Evolutionary conservation across 2,797 vertebrate species (phyloP).

Genomic region (Ispidina lecontei): DNA sequence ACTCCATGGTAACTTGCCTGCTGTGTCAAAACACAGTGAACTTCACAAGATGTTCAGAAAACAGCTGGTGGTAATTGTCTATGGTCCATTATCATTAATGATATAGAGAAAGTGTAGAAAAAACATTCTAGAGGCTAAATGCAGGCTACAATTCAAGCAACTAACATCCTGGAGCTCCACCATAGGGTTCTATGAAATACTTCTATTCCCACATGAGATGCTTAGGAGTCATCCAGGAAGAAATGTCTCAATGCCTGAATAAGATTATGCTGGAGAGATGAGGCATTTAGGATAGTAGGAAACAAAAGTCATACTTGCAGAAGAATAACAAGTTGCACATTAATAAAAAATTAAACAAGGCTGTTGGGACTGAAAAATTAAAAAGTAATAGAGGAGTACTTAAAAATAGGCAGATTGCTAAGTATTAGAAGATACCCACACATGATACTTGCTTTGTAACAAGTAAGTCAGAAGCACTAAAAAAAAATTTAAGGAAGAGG

Average conservation of each 20-base stretch:
- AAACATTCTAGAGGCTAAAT: neutral
- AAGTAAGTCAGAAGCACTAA: neutral
- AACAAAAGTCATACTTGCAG: neutral
- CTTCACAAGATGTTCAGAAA: neutral
- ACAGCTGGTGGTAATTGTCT: neutral
- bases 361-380: neutral
- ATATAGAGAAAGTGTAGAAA: neutral
- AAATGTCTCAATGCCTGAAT: neutral
- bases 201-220: neutral
- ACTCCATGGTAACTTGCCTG: neutral
- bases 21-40: neutral
- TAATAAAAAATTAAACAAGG: neutral
- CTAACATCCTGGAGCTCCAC: neutral
- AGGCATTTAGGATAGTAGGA: neutral
- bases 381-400: neutral
- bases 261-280: neutral
- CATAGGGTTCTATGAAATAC: neutral
- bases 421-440: neutral
- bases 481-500: neutral
- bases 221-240: neutral
- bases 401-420: neutral
- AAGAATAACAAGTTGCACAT: neutral
- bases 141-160: accelerated
- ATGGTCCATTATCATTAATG: neutral
- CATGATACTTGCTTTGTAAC: neutral